These are phyloP conservation scores for Carapus acus DNA, from an alignment of 2,797 vertebrate species.

Conservation along the genomic window DNA sequence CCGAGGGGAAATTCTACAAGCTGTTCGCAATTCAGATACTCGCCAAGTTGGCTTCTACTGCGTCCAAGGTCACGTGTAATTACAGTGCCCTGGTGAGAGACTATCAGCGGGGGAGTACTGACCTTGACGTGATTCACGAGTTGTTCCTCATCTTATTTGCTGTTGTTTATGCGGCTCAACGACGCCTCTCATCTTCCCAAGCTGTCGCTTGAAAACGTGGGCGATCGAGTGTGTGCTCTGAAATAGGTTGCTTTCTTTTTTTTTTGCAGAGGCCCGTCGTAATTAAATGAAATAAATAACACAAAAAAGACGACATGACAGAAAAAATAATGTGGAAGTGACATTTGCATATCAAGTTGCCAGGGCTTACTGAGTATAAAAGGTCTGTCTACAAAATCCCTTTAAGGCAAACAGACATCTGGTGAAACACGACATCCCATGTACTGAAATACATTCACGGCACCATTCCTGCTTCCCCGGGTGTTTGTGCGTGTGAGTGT, in stretches of 20 bases:
- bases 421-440: slow-evolving; percentile 54
- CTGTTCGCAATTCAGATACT: slow-evolving; percentile 12
- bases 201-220: slow-evolving; percentile 32
- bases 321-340: slow-evolving; percentile 53
- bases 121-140: slow-evolving; percentile 16
- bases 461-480: slow-evolving; percentile 57
- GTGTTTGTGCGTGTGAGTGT: slow-evolving; percentile 15
- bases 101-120: slow-evolving; percentile 19
- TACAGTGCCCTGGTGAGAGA: slow-evolving; percentile 21
- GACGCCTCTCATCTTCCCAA: slow-evolving; percentile 28
- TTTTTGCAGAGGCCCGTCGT: slow-evolving; percentile 61
- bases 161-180: slow-evolving; percentile 18
- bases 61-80: slow-evolving; percentile 30
- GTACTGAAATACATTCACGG: slow-evolving; percentile 62
- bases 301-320: slow-evolving; percentile 42
- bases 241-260: slow-evolving; percentile 49
- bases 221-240: slow-evolving; percentile 52
- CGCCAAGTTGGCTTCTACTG: slow-evolving; percentile 18
- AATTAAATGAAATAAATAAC: slow-evolving; percentile 74
- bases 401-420: slow-evolving; percentile 67
- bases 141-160: slow-evolving; percentile 20
- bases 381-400: slow-evolving; percentile 66
- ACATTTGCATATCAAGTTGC: slow-evolving; percentile 62
- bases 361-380: slow-evolving; percentile 57
- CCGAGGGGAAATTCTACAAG: slow-evolving; percentile 12